Evolutionary conservation across 2,797 vertebrate genomes (phyloP), one percentile per base, ranked within the genome.

Genomic region (Phoebastria nigripes): DNA sequence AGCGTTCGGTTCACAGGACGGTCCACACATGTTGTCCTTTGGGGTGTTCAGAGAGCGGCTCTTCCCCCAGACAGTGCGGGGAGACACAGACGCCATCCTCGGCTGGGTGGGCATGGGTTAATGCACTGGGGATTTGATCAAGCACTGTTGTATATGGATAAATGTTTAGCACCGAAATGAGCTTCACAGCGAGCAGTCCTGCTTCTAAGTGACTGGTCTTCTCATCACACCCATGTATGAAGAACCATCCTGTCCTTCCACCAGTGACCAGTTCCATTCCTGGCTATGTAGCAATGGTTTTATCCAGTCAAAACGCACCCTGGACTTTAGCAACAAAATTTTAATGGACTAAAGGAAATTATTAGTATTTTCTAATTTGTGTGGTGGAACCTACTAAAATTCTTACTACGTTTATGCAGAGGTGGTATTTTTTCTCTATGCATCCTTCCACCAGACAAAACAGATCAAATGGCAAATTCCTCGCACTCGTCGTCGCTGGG

Each of bases 391-490:
- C 25, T 13, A 4, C 33, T 49, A 4, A 63, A 91, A 9, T 33
- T n/a, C 24, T 13, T 51, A 3, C 72, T 61, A 21, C 5, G 1
- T 62, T 72, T 54, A n/a, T 37, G 72, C 62, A 66, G 39, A 66
- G 18, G 46, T 44, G 51, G 11, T 44, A 35, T 67, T 80, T 90
- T 78, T 67, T 49, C 46, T 25, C 73, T 31, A 2, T 56, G 18
- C 55, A 65, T 41, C 21, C n/a, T 86, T 73, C 21, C 22, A 82
- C 52, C 86, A 89, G 87, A 89, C 86, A 93, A 95, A 92, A 82
- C 56, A 94, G 71, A 89, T 95, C 92, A 91, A 67, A 76, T 82
- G 67, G 72, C 93, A 58, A 77, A 90, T 95, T 96, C 96, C 93
- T 96, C 2, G 1, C 77, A 37, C 92, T 91, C 96, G 61, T 62